Percentiles rank a stretch among this genome's conserved stretches.
These are phyloP conservation scores for Drosophila algonquin DNA, from an alignment of 2,888 invertebrate genomes.

Conservation along the genomic window DNA sequence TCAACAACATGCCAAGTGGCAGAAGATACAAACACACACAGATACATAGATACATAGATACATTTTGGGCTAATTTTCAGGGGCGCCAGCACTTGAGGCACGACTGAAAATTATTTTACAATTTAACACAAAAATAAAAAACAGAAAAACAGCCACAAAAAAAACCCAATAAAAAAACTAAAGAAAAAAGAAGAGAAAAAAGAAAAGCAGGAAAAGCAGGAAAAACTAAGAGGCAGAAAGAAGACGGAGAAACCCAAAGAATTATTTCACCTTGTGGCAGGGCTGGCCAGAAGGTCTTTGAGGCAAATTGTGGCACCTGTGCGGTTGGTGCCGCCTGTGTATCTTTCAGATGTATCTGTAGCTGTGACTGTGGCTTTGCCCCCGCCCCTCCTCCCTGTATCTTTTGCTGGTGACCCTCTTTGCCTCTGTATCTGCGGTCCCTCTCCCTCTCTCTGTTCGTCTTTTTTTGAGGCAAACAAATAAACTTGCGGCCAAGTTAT, in stretches of 20 bases:
- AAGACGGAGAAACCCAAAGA: constrained; percentile 4
- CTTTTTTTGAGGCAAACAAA: constrained; percentile 58
- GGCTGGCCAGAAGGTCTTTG: constrained; percentile 28
- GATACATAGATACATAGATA: constrained; percentile 28
- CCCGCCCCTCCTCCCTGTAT: not conserved
- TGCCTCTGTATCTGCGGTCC: constrained; percentile 2
- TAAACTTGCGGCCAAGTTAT: constrained; percentile 69
- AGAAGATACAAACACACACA: constrained; percentile 1
- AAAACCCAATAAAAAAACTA: constrained; percentile 39
- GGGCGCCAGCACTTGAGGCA: constrained; percentile 60
- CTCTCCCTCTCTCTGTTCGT: constrained; percentile 38
- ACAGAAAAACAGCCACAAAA: constrained; percentile 24
- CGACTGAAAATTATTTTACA: constrained; percentile 57
- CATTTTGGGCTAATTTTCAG: constrained; percentile 36
- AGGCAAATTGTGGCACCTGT: constrained; percentile 65
- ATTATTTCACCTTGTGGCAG: constrained; percentile 10
- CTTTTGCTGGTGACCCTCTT: constrained; percentile 5
- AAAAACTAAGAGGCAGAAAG: constrained; percentile 16
- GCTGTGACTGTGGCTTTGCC: constrained; percentile 17
- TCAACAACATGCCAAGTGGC: constrained; percentile 60
- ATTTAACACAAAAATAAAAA: constrained; percentile 51
- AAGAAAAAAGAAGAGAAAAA: constrained; percentile 15
- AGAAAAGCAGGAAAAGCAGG: not conserved
- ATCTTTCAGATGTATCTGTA: constrained; percentile 1
- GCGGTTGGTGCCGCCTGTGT: constrained; percentile 25